Conservation (phyloP, 2,797 vertebrate genomes). For the Hybognathus amarus region DNA sequence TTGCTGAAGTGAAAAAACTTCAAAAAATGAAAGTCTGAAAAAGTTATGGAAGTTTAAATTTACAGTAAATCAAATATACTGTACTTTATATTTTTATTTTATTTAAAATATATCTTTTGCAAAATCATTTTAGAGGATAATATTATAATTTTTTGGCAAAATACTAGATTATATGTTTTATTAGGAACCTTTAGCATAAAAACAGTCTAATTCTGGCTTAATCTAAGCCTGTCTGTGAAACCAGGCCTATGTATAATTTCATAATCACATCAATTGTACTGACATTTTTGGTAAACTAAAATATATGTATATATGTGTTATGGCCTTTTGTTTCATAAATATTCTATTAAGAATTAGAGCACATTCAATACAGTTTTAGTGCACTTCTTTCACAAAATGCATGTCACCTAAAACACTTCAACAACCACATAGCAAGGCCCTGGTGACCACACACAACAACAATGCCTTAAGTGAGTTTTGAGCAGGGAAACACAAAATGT, state of each 20-base stretch:
- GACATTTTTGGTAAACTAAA: background rate
- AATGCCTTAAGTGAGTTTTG: background rate
- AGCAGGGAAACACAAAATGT: background rate
- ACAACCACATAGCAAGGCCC: background rate
- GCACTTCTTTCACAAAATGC: background rate
- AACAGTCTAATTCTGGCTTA: background rate
- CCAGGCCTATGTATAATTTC: background rate
- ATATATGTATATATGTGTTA: background rate
- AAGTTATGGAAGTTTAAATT: too few species aligned
- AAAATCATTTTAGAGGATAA: too few species aligned
- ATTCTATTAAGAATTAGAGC: background rate
- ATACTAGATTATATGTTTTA: too few species aligned
- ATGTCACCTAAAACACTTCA: background rate
- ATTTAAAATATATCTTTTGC: too few species aligned
- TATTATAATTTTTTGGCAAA: too few species aligned
- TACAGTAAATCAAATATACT: too few species aligned
- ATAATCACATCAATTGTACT: background rate
- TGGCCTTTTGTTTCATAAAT: background rate
- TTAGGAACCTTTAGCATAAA: too few species aligned
- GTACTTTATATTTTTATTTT: too few species aligned
- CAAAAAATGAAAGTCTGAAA: too few species aligned
- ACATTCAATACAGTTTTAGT: background rate
- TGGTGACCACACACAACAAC: background rate
- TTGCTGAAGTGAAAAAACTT: too few species aligned
- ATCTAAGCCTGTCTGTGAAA: background rate